Evolutionary conservation across 2,113 vertebrate genomes (phyloP), one percentile per base, ranked within the genome.

Genomic region (Sminthopsis crassicaudata): DNA sequence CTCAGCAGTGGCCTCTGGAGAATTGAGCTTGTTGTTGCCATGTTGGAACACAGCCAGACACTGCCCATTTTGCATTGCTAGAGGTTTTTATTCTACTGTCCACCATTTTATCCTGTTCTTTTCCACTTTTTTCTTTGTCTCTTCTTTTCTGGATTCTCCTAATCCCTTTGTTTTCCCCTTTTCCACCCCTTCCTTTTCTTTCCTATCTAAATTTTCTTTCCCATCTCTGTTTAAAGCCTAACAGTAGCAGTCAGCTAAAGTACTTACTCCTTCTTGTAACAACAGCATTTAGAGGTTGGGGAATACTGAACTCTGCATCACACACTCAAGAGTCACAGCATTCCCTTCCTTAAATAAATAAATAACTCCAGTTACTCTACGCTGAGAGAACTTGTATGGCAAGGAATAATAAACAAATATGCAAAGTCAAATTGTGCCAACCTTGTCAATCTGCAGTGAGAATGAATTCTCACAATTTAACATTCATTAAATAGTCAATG

Each of bases 391-490:
- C 67, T 84, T 42, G 5, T 19, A 23, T 3, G 16, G 16, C 67
- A 46, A 25, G 42, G 8, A 93, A 53, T 16, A 51, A 26, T 4
- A 6, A 93, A 91, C n/a, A 52, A 50, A 93, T 46, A 23, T 10
- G 14, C 4, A 3, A 53, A 93, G 88, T 88, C 60, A 67, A 92
- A 90, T 8, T 95, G 14, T 50, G n/a, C n/a, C 90, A 50, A 57
- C 53, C 92, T 54, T 26, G 60, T 88, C 42, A 94, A 91, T 42
- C 8, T 25, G n/a, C n/a, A 76, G 36, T 91, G 46, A 93, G 84
- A 88, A 54, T 19, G 8, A 2, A 53, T 95, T 96, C 52, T 93
- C 16, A 24, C 51, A 90, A 84, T 54, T 89, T 57, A 91, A 92
- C 96, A 54, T 88, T 91, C 60, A 90, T 30, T 46, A 89, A 90